Base-by-base conservation (phyloP, 2,797 vertebrate genomes). In the Pogoniulus pusillus region DNA sequence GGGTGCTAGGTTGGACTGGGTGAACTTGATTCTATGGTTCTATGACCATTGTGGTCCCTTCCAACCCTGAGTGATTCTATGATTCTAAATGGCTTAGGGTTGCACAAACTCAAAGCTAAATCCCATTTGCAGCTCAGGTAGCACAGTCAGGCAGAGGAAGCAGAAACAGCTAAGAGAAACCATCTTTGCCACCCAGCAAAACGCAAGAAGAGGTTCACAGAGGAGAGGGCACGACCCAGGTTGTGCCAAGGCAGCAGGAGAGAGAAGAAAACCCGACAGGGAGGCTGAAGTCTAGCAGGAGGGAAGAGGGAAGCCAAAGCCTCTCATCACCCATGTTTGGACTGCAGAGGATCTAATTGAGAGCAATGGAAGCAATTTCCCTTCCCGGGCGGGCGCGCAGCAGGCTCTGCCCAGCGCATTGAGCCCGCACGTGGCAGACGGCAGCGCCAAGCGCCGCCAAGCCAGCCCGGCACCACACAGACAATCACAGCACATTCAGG, bases 401-500 rank as follows among this genome's bases (percentile, higher is more conserved):
- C 29, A 76, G 41, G 41, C 37, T 73, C 83, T 86, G 92, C 74
- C 58, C 64, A 94, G 72, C 3, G 2, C 68, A 87, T 89, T 95
- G 83, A 95, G 76, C 82, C 87, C 85, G 66, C 55, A n/a, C 17
- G 70, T 76, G 59, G 86, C 78, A 82, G 77, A 90, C 58, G 93
- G 59, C 57, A 5, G 82, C 64, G 91, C 20, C 85, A 85, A 93
- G 94, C 72, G 75, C 93, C 78, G 69, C 47, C 47, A 78, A 91
- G 93, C 47, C 90, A 82, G 94, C 91, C 90, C 55, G 78, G 78
- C 90, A 91, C 72, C 66, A 75, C 66, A 92, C 77, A 87, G 87
- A 93, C 86, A 87, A 85, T 94, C 94, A 96, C 24, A 66, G 70
- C 69, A 91, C 85, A 94, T 94, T 93, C 83, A 90, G 55, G 85